Evolutionary conservation across 2,888 invertebrate species (phyloP).

Genomic region (Molanna angustata): DNA sequence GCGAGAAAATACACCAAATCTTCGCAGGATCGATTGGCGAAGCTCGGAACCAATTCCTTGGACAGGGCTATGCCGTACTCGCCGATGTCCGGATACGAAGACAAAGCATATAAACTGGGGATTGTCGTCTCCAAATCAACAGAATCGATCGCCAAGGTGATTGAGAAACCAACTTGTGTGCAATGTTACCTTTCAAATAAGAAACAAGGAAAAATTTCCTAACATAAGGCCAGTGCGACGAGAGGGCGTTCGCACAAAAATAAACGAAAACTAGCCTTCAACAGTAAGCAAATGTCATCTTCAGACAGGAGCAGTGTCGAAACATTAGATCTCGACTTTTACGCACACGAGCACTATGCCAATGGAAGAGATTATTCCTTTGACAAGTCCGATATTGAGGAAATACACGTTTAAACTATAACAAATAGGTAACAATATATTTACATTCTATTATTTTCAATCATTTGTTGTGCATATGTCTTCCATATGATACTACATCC

Average conservation of each 20-base stretch:
- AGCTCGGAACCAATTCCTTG: conserved; percentile 51
- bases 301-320: conserved; percentile 52
- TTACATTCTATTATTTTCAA: not conserved
- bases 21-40: conserved; percentile 47
- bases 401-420: conserved; percentile 59
- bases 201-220: conserved; percentile 57
- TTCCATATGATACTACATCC: conserved; percentile 1
- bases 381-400: conserved; percentile 47
- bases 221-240: conserved; percentile 60
- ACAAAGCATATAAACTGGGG: conserved; percentile 53
- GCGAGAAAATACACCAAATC: conserved; percentile 48
- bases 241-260: conserved; percentile 63
- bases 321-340: conserved; percentile 42
- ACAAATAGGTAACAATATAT: not conserved
- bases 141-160: conserved; percentile 54
- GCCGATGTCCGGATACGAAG: conserved; percentile 51
- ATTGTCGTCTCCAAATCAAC: conserved; percentile 58
- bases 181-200: conserved; percentile 69
- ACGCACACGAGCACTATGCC: not conserved
- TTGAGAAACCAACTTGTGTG: conserved; percentile 70
- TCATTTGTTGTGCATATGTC: conserved; percentile 7
- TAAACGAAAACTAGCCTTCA: conserved; percentile 42
- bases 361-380: conserved; percentile 36
- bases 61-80: conserved; percentile 53
- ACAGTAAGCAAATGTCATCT: conserved; percentile 45